phyloP scores from a whole-genome alignment of 2,113 vertebrate genomes.

The Calidris pugnax region DNA sequence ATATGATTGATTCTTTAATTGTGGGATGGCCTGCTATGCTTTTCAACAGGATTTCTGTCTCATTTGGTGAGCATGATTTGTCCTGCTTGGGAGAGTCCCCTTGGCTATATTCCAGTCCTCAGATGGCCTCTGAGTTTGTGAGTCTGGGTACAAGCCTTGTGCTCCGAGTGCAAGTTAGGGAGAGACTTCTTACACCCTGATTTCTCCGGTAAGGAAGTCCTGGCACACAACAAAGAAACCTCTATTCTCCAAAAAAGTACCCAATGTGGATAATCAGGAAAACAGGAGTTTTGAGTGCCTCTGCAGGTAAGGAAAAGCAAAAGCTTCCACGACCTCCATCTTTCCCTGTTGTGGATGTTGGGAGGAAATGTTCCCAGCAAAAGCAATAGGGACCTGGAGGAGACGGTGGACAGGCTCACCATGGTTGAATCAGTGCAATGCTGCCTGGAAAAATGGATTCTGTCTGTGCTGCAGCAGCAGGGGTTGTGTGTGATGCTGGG shows the following conservation, averaged over 20 bases:
- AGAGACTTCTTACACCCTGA: background rate
- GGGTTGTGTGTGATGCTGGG: background rate
- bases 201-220: background rate
- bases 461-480: background rate
- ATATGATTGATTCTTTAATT: background rate
- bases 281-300: background rate
- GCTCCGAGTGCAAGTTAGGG: background rate
- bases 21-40: background rate
- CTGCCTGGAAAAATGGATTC: background rate
- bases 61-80: background rate
- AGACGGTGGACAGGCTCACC: rapidly evolving
- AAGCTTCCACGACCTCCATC: background rate
- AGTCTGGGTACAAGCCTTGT: background rate
- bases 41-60: background rate
- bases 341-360: background rate
- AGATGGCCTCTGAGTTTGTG: background rate
- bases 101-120: background rate
- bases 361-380: background rate
- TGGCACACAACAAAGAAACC: background rate
- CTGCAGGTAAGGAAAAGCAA: background rate
- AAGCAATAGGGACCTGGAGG: background rate
- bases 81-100: background rate
- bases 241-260: background rate
- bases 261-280: background rate
- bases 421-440: background rate